Percentiles rank a stretch among this genome's conserved stretches.
These are phyloP conservation scores for Coranthus polyacanthus DNA, from an alignment of 2,797 vertebrate genomes.

Conservation along the genomic window DNA sequence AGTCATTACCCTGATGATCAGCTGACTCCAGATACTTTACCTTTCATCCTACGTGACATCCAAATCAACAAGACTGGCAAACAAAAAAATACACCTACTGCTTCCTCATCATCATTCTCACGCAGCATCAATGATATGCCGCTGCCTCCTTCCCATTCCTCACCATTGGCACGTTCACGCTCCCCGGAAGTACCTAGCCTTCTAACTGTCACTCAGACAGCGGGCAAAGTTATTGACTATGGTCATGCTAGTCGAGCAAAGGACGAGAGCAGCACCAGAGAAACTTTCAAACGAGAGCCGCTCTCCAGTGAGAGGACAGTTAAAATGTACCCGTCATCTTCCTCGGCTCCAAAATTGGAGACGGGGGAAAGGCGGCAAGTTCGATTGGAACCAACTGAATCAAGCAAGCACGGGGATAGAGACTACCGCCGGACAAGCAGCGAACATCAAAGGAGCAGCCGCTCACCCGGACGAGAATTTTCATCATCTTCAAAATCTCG, in stretches of 20 bases:
- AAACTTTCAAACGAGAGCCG: constrained; percentile 77
- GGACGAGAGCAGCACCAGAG: constrained; percentile 70
- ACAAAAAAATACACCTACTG: constrained; percentile 40
- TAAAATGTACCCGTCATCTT: constrained; percentile 58
- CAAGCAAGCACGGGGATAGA: constrained; percentile 70
- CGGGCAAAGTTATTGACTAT: constrained; percentile 91
- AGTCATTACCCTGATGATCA: constrained; percentile 95
- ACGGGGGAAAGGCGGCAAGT: constrained; percentile 62
- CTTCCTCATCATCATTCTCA: constrained; percentile 49
- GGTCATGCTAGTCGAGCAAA: constrained; percentile 89
- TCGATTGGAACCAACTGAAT: constrained; percentile 58
- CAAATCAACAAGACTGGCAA: constrained; percentile 88
- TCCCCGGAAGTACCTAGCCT: constrained; percentile 74
- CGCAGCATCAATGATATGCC: constrained; percentile 32
- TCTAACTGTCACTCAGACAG: constrained; percentile 77
- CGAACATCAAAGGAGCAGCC: constrained; percentile 58
- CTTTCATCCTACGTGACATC: constrained; percentile 92
- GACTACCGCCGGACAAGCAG: constrained; percentile 70
- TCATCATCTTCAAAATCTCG: constrained; percentile 61
- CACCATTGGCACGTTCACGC: constrained; percentile 22
- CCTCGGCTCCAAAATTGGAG: constrained; percentile 55
- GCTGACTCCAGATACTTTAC: constrained; percentile 93
- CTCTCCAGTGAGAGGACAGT: constrained; percentile 73
- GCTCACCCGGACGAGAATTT: constrained; percentile 63
- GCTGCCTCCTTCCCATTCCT: constrained; percentile 20